Evolutionary conservation across 2,888 invertebrate genomes (phyloP).

Genomic region (Nephrocerus scutellatus): DNA sequence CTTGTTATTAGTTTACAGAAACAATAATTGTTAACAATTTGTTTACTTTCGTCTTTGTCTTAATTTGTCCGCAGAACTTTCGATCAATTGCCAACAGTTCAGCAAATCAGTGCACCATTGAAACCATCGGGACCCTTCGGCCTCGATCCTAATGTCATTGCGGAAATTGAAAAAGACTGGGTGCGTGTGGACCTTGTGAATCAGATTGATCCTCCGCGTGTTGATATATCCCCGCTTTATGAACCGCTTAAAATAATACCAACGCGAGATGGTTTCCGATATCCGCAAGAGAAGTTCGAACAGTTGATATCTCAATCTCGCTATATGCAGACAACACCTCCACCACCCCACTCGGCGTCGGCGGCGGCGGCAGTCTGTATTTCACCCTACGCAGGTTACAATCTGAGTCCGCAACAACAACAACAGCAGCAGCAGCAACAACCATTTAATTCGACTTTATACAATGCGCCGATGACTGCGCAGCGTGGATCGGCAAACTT

Average conservation of each 20-base stretch:
- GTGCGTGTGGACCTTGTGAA: conserved; percentile 47
- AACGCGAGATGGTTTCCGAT: conserved; percentile 48
- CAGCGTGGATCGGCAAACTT: conserved; percentile 21
- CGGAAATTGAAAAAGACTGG: conserved; percentile 57
- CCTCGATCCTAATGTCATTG: conserved; percentile 66
- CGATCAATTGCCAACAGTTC: conserved; percentile 35
- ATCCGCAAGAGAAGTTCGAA: conserved; percentile 45
- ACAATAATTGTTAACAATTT: too few species aligned
- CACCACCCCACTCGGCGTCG: conserved; percentile 27
- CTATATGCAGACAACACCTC: conserved; percentile 35
- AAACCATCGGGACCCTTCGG: conserved; percentile 66
- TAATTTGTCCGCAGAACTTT: conserved; percentile 39
- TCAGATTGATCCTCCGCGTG: conserved; percentile 40
- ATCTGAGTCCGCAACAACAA: conserved; percentile 36
- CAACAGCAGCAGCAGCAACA: conserved; percentile 22
- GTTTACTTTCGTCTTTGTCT: too few species aligned
- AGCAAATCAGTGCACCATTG: conserved; percentile 47
- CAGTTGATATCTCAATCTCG: conserved; percentile 38
- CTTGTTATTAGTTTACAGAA: too few species aligned
- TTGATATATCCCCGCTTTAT: conserved; percentile 46
- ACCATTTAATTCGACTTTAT: conserved; percentile 8
- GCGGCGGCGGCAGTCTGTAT: conserved; percentile 23
- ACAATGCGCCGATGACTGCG: conserved; percentile 17
- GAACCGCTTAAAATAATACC: conserved; percentile 51
- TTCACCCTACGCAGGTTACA: conserved; percentile 32